A percentile compares a stretch with the other conserved stretches of the same genome.
phyloP scores from a whole-genome alignment of 2,113 vertebrate species.

The Helogale parvula region DNA sequence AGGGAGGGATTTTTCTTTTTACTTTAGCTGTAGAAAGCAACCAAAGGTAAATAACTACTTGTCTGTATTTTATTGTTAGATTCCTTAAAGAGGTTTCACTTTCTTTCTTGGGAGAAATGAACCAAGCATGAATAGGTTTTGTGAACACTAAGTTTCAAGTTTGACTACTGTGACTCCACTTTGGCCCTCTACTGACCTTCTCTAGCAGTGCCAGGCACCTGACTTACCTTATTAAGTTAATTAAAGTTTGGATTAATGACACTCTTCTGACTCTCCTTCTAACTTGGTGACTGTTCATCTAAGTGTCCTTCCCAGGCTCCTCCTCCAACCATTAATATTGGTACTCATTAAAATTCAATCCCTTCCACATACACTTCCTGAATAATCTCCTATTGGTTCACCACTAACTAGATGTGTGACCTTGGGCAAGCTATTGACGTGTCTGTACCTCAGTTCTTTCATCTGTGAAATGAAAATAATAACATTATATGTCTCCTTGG shows the following conservation, averaged over 20 bases:
- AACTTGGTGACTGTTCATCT: background rate
- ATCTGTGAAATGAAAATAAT: background rate
- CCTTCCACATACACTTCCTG: background rate
- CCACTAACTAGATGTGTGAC: background rate
- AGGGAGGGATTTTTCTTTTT: background rate
- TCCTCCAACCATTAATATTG: background rate
- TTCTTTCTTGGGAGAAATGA: background rate
- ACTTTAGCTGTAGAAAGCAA: background rate
- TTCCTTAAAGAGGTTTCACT: background rate
- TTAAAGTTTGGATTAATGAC: background rate
- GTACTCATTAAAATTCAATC: background rate
- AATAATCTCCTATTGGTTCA: background rate
- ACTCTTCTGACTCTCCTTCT: background rate
- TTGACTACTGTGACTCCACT: background rate
- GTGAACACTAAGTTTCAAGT: background rate
- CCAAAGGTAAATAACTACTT: background rate
- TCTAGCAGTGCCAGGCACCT: background rate
- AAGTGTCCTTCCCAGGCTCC: background rate
- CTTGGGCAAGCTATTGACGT: background rate
- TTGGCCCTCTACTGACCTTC: background rate
- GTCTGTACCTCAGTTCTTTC: background rate
- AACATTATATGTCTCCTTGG: background rate
- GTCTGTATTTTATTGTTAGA: background rate
- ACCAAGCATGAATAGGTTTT: background rate
- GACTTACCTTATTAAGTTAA: background rate